Percentiles rank a stretch among this genome's conserved stretches.
phyloP scores from a whole-genome alignment of 1,140 invertebrate genomes.

The Plectrocnemia conspersa region DNA sequence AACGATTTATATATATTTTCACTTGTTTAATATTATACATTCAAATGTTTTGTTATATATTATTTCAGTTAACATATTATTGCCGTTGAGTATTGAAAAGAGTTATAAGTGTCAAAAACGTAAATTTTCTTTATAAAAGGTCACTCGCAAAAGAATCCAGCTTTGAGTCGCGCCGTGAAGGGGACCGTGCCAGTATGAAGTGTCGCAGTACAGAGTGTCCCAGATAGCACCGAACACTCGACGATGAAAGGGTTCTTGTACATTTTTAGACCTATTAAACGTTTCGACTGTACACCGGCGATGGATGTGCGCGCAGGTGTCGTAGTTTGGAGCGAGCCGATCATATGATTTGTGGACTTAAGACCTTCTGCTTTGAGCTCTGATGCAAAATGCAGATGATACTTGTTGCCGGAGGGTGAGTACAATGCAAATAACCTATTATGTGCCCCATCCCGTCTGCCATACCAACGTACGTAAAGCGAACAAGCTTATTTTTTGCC shows the following conservation, averaged over 20 bases:
- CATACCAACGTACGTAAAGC: no score
- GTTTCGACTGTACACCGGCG: slow-evolving; percentile 9
- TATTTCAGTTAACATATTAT: no score
- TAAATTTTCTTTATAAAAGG: no score
- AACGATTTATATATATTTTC: no score
- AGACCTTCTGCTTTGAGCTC: slow-evolving; percentile 15
- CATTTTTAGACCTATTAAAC: slow-evolving; percentile 26
- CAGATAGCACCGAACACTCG: slow-evolving; percentile 1
- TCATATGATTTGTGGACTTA: slow-evolving; percentile 14
- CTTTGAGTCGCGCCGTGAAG: no score
- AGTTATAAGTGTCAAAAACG: no score
- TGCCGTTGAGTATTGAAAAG: slow-evolving; percentile 1
- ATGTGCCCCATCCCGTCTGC: no score
- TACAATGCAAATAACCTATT: no score
- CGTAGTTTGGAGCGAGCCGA: neutral
- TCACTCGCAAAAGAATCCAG: no score
- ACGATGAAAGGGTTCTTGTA: slow-evolving; percentile 28
- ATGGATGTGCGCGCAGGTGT: neutral
- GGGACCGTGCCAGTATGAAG: slow-evolving; percentile 1
- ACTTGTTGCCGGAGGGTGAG: slow-evolving; percentile 33
- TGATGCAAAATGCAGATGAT: slow-evolving; percentile 36
- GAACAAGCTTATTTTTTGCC: no score
- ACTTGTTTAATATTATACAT: no score
- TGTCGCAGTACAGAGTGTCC: neutral
- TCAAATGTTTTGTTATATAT: no score